Conservation (phyloP, 1,140 invertebrate species). For the Araneus ventricosus region DNA sequence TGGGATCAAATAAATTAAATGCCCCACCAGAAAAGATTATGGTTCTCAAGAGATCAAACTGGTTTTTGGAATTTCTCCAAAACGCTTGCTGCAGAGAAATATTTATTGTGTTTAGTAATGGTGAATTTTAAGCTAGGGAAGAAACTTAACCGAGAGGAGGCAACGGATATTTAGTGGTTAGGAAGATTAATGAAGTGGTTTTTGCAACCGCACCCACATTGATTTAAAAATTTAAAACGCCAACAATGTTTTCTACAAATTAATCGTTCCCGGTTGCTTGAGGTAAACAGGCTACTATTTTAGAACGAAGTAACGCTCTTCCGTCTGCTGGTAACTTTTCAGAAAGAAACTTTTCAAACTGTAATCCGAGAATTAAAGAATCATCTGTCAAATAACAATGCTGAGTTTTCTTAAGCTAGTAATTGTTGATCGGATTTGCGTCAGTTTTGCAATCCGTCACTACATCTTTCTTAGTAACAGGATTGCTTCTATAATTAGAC, state of each 20-base stretch:
- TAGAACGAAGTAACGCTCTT: not conserved
- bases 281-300: too few relatives aligned
- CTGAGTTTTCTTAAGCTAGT: too few relatives aligned
- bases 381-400: too few relatives aligned
- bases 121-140: not conserved
- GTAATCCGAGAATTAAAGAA: too few relatives aligned
- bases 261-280: not conserved
- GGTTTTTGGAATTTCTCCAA: not conserved
- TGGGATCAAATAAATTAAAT: slow-evolving; percentile 19
- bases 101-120: not conserved
- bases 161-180: not conserved
- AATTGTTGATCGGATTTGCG: too few relatives aligned
- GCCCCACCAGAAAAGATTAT: not conserved
- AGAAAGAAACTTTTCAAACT: not conserved
- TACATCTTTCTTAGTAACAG: too few relatives aligned
- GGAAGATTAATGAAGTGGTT: not conserved
- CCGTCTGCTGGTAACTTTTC: too few relatives aligned
- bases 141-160: not conserved
- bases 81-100: not conserved
- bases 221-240: not conserved
- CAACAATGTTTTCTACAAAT: not conserved
- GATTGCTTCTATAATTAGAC: too few relatives aligned
- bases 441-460: too few relatives aligned
- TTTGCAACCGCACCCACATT: not conserved
- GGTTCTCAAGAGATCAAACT: not conserved